These are phyloP conservation scores for Caenorhabditis macrosperma DNA, from an alignment of 2,888 invertebrate genomes.

Conservation along the genomic window DNA sequence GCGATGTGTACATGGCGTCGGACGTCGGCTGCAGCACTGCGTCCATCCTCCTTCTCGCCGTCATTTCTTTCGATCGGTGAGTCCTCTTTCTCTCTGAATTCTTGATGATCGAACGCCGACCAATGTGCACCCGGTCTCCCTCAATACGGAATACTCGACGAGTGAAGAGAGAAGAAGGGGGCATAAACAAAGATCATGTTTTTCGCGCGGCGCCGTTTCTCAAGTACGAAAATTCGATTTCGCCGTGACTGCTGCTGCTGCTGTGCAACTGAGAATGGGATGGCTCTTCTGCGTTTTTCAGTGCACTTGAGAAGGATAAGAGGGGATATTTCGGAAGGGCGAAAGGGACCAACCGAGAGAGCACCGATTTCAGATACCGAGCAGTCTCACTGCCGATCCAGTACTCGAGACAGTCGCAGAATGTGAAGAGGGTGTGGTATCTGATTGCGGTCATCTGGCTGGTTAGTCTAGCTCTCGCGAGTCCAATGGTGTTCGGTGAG, in stretches of 20 bases:
- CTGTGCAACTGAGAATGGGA: background rate
- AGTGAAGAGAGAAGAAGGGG: slow-evolving; percentile 3
- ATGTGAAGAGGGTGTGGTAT: slow-evolving; percentile 89
- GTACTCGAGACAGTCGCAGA: slow-evolving; percentile 98
- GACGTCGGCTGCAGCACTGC: slow-evolving; percentile 83
- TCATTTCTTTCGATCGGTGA: slow-evolving; percentile 83
- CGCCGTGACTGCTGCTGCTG: background rate
- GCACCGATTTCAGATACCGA: slow-evolving; percentile 87
- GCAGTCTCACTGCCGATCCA: slow-evolving; percentile 99
- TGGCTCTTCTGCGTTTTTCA: background rate
- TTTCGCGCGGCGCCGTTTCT: slow-evolving; percentile 7
- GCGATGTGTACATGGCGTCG: slow-evolving; percentile 82
- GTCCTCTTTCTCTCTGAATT: background rate
- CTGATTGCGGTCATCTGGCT: slow-evolving; percentile 96
- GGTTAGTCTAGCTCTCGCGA: slow-evolving; percentile 94
- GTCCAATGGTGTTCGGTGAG: slow-evolving; percentile 92
- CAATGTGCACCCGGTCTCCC: background rate
- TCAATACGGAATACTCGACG: background rate
- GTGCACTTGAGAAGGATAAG: background rate
- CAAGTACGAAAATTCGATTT: slow-evolving; percentile 25
- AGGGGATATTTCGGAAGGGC: background rate
- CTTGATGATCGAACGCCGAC: background rate
- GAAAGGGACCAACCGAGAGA: no score
- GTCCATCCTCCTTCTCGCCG: slow-evolving; percentile 82
- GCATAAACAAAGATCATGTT: slow-evolving; percentile 5